A percentile compares a stretch with the other conserved stretches of the same genome.
These are phyloP conservation scores for Lepisosteus oculatus DNA, from an alignment of 2,113 vertebrate species.

Conservation along the genomic window DNA sequence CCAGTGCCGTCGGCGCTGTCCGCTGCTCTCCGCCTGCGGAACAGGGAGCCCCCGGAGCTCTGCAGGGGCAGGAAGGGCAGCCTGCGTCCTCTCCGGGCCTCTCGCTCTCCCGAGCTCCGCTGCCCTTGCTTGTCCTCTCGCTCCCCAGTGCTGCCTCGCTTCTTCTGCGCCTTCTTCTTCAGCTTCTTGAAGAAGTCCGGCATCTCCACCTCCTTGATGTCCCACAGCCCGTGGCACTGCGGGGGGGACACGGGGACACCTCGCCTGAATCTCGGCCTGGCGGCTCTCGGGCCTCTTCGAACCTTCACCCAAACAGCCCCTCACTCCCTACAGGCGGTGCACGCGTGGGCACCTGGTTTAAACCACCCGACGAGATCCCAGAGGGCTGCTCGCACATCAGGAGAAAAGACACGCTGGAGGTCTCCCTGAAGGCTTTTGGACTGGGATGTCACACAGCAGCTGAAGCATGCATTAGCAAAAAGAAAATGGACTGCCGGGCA, in stretches of 20 bases:
- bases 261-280: too few species aligned
- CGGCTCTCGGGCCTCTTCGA: too few species aligned
- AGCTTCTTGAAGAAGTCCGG: slow-evolving; percentile 65
- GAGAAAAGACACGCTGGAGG: too few species aligned
- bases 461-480: too few species aligned
- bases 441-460: too few species aligned
- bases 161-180: slow-evolving; percentile 62
- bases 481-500: too few species aligned
- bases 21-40: slow-evolving; percentile 34
- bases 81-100: slow-evolving; percentile 16
- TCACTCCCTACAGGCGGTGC: too few species aligned
- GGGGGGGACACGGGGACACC: neutral
- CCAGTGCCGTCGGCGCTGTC: slow-evolving; percentile 39
- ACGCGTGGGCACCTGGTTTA: too few species aligned
- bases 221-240: slow-evolving; percentile 74
- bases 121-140: neutral
- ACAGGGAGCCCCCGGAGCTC: slow-evolving; percentile 49
- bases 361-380: too few species aligned
- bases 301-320: too few species aligned
- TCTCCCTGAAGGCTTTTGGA: too few species aligned
- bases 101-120: slow-evolving; percentile 25
- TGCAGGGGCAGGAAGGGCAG: slow-evolving; percentile 57
- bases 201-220: slow-evolving; percentile 66
- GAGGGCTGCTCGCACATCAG: too few species aligned
- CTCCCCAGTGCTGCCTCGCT: slow-evolving; percentile 39